Evolutionary conservation across 2,888 invertebrate species (phyloP), one percentile per base, ranked within the genome.

Genomic region (Caradrina clavipalpis): DNA sequence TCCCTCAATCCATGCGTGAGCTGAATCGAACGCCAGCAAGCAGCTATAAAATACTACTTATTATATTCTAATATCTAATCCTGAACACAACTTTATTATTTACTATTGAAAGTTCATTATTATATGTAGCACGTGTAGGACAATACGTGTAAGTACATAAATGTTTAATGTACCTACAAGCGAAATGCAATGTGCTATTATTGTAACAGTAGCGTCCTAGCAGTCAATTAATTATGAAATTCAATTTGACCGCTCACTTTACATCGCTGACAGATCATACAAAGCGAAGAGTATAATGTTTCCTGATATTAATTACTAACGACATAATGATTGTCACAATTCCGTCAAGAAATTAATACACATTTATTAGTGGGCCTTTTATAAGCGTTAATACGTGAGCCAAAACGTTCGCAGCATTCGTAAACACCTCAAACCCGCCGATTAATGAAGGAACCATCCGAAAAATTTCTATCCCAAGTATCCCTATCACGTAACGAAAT

Each of bases 1-100:
- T 89, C 76, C 73, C 73, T 83, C 65, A 78, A 80, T 83, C 81
- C 85, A 87, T 87, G 87, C 85, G 86, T 88, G 84, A 75, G 78
- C 64, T 78, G 87, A 88, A 87, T 86, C 70, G 69, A 79, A 80
- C 64, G 83, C 55, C 73, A 78, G 80, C 76, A 80, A 81, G 73
- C 73, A 63, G 68, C 51, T 63, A 70, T 70, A 54, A 69, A 72
- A 54, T 50, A 67, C 59, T 72, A 42, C 17, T 45, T 17, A 63
- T 69, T 73, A 73, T 69, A 57, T 22, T 56, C 66, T 76, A 73
- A 75, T 60, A 76, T 17, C 6, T 45, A 19, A 65, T 63, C 39
- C 42, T 53, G 22, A 39, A 42, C 19, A 8, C 3, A 42, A 57
- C 49, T 73, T 39, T 21, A 45, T 57, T 63, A 39, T 50, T 21